A percentile compares a stretch with the other conserved stretches of the same genome.
Evolutionary conservation across 2,888 invertebrate genomes (phyloP).

Genomic region (Hylaea fasciaria): DNA sequence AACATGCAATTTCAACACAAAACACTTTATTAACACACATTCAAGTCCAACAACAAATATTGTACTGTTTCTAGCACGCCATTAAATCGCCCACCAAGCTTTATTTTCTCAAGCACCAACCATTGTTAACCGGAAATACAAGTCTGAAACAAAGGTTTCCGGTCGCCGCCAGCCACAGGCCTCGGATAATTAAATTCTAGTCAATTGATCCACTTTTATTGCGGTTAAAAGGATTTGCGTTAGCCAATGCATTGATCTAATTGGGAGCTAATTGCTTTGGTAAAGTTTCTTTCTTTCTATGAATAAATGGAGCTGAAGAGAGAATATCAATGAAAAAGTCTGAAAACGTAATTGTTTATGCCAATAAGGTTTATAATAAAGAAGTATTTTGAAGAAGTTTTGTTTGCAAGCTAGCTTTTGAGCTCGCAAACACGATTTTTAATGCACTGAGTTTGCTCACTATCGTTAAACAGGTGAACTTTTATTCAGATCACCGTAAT

Average conservation of each 20-base stretch:
- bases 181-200: slow-evolving; percentile 44
- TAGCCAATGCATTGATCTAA: slow-evolving; percentile 25
- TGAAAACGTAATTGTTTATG: too few species aligned
- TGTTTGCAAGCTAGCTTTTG: too few species aligned
- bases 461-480: too few species aligned
- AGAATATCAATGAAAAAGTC: too few species aligned
- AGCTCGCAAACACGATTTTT: too few species aligned
- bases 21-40: slow-evolving; percentile 5
- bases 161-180: slow-evolving; percentile 34
- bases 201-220: slow-evolving; percentile 44
- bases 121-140: slow-evolving; percentile 46
- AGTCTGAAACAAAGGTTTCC: slow-evolving; percentile 47
- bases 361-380: too few species aligned
- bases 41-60: slow-evolving; percentile 11
- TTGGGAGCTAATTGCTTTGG: slow-evolving; percentile 16
- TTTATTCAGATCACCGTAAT: too few species aligned
- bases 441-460: too few species aligned
- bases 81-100: slow-evolving; percentile 34
- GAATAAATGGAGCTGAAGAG: background rate
- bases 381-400: too few species aligned
- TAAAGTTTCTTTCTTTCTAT: slow-evolving; percentile 8
- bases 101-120: slow-evolving; percentile 36
- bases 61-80: slow-evolving; percentile 6
- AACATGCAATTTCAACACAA: too few species aligned
- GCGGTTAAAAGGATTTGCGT: slow-evolving; percentile 33